Percentiles rank a stretch among this genome's conserved stretches.
Evolutionary conservation across 2,797 vertebrate species (phyloP).

Genomic region (Agapornis canus): DNA sequence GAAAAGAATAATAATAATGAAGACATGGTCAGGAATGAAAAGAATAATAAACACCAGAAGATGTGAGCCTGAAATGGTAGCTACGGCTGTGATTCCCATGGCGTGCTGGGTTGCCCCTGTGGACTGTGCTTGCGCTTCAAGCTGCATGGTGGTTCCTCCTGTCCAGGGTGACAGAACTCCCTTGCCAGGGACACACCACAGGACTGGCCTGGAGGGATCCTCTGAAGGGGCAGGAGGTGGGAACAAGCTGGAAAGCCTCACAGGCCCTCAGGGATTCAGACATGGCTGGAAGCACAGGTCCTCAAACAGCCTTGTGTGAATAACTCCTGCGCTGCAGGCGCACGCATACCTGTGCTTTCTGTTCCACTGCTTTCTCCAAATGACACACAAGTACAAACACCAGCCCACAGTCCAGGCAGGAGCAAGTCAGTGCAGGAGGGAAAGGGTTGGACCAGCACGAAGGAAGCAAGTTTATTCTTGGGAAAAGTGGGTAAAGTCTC

Average conservation of each 20-base stretch:
- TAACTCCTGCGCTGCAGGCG: neutral
- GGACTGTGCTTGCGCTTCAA: neutral
- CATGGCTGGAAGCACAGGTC: neutral
- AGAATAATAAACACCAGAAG: neutral
- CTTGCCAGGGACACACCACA: too few species aligned
- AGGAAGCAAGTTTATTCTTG: neutral
- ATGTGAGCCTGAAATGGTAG: neutral
- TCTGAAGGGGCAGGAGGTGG: neutral
- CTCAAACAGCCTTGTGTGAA: neutral
- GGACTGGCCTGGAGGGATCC: neutral
- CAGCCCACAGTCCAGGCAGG: neutral
- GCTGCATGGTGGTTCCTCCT: neutral
- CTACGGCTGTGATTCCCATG: neutral
- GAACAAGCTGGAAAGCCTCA: neutral
- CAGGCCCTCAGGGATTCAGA: neutral
- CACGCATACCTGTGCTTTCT: neutral
- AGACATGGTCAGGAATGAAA: neutral
- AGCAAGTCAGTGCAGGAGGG: neutral
- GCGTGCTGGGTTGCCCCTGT: rapidly evolving
- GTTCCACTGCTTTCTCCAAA: neutral
- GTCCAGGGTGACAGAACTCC: neutral
- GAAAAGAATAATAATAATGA: neutral
- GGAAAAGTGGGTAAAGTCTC: neutral
- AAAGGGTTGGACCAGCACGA: neutral
- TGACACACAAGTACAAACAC: rapidly evolving